Percentiles rank a stretch among this genome's conserved stretches.
Evolutionary conservation across 2,888 invertebrate genomes (phyloP).

Genomic region (Eudemis profundana): DNA sequence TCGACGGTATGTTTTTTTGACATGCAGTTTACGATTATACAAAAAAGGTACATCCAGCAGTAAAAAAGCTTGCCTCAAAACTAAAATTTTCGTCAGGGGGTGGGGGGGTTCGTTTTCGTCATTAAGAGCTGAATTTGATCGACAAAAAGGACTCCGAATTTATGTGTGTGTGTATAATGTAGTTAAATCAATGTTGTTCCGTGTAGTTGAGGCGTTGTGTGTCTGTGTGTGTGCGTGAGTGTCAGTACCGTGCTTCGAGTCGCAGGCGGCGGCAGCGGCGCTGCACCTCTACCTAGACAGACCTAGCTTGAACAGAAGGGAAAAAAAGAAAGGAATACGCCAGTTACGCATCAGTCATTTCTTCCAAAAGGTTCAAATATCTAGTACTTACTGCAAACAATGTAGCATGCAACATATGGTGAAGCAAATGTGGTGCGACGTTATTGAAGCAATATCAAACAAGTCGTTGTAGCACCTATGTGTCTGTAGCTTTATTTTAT

Average conservation of each 20-base stretch:
- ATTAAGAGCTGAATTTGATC: not conserved
- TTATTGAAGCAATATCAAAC: slow-evolving; percentile 41
- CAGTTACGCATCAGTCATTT: slow-evolving; percentile 83
- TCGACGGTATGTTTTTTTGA: too few relatives aligned
- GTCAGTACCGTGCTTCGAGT: slow-evolving; percentile 80
- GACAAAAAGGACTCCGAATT: slow-evolving; percentile 19
- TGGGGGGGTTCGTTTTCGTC: too few relatives aligned
- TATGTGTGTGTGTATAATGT: slow-evolving; percentile 46
- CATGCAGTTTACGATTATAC: too few relatives aligned
- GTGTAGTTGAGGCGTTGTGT: slow-evolving; percentile 41
- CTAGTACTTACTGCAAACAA: slow-evolving; percentile 51
- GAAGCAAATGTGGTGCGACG: slow-evolving; percentile 34
- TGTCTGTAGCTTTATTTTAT: too few relatives aligned
- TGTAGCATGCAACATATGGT: slow-evolving; percentile 48
- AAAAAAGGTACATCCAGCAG: too few relatives aligned
- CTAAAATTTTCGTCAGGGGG: too few relatives aligned
- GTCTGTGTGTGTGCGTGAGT: slow-evolving; percentile 54
- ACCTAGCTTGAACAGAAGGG: slow-evolving; percentile 86
- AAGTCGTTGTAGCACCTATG: slow-evolving; percentile 20
- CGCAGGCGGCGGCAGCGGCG: slow-evolving; percentile 71
- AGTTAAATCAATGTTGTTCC: slow-evolving; percentile 48
- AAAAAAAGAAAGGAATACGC: slow-evolving; percentile 82
- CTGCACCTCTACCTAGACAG: slow-evolving; percentile 82
- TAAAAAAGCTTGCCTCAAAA: too few relatives aligned
- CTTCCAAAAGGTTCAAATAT: slow-evolving; percentile 67